Evolutionary conservation across 2,888 invertebrate genomes (phyloP), one percentile per base, ranked within the genome.

Genomic region (Microchrysa polita): DNA sequence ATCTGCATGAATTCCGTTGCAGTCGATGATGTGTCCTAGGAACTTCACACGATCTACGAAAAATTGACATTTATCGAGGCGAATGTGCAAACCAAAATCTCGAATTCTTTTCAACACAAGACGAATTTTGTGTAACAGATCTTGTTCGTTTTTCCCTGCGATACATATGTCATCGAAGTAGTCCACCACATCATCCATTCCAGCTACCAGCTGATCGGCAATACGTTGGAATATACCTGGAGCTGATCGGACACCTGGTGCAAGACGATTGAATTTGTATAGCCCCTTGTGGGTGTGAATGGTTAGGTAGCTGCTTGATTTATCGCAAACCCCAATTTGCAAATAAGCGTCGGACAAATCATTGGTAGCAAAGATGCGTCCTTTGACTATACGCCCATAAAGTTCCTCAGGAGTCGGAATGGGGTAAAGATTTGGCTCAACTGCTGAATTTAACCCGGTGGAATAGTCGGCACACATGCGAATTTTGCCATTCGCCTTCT

Each of bases 381-480:
- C 52, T 16, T 14, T 14, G n/a, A 52, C 52, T 52, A 16, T 4
- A 14, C 14, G 22, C 40, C 75, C 75, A 74, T 75, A 78, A n/a
- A n/a, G n/a, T n/a, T n/a, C n/a, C n/a, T n/a, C n/a, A n/a, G n/a
- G n/a, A n/a, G n/a, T n/a, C n/a, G n/a, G n/a, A n/a, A n/a, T n/a
- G n/a, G n/a, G n/a, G n/a, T n/a, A n/a, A 20, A 72, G 74, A 72
- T 79, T 77, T n/a, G 76, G 42, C 71, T 78, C 75, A 5, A 78
- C 23, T 7, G 76, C 72, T 9, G 72, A 72, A 22, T 78, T 78
- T 0, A 79, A 74, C n/a, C 78, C 77, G 4, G 77, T 77, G 9
- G 77, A 77, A 65, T 74, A 78, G 61, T 77, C 77, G 55, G 74
- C 76, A 23, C 78, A 79, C 18, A 78, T 76, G 9, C 78, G 52